A percentile compares a stretch with the other conserved stretches of the same genome.
Evolutionary conservation across 2,797 vertebrate genomes (phyloP).

Genomic region (Eulemur rubriventer): DNA sequence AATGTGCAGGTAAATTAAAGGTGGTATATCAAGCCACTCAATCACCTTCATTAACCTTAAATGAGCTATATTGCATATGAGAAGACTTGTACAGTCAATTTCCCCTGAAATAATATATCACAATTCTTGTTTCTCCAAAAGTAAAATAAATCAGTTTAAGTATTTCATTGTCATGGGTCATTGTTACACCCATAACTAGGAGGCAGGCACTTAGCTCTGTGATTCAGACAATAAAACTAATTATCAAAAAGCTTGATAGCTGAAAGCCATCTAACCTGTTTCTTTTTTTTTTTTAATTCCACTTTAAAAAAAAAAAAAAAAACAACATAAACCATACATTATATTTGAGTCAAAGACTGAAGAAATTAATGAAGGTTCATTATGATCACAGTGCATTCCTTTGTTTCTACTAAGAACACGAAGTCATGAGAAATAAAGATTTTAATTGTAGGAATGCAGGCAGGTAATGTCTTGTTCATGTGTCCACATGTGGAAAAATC

Average conservation of each 20-base stretch:
- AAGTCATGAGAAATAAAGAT: neutral
- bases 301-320: neutral
- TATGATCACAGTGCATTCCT: constrained; percentile 39
- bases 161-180: neutral
- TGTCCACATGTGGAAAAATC: neutral
- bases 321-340: constrained; percentile 32
- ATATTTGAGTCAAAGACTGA: constrained; percentile 53
- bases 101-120: constrained; percentile 61
- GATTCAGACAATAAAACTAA: constrained; percentile 20
- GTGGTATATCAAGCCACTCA: constrained; percentile 57
- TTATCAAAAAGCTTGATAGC: neutral
- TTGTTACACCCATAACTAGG: neutral
- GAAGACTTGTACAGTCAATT: constrained; percentile 47
- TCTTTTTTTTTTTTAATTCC: neutral
- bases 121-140: constrained; percentile 50
- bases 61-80: constrained; percentile 10
- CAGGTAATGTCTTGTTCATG: neutral
- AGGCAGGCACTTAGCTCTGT: neutral
- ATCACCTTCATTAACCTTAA: constrained; percentile 71
- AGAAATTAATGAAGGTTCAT: constrained; percentile 56
- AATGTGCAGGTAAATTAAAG: constrained; percentile 66
- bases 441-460: neutral
- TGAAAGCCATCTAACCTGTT: neutral
- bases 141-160: constrained; percentile 20
- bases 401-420: neutral